Evolutionary conservation across 2,113 vertebrate genomes (phyloP), one percentile per base, ranked within the genome.

Genomic region (Coreoperca whiteheadi): DNA sequence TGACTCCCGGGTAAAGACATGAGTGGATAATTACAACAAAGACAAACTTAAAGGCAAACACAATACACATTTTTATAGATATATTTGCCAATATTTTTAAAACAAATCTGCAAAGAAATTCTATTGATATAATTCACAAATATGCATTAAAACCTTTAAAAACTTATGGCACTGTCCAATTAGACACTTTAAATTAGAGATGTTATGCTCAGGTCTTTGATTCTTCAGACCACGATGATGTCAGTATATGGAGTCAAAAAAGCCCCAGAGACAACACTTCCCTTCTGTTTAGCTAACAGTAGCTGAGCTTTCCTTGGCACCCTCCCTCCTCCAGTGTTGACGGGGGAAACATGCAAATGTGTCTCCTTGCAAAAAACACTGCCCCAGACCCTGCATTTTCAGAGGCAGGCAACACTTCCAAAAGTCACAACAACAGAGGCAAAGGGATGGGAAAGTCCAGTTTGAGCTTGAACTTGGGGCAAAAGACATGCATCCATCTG

Each of bases 261-360:
- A 69, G 20, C n/a, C 15, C 34, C 30, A 61, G 41, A 85, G 69
- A 84, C 86, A 82, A 85, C 46, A 64, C 63, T 85, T 78, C 50
- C 65, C 48, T 48, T 76, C 56, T 85, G 69, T 79, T 76, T 69
- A 57, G 51, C 41, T 51, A 83, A 88, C 78, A 87, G 87, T 77
- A 39, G 91, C 83, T 65, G 48, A 71, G 66, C 69, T 68, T 87
- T 84, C 64, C 77, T 77, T 77, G 69, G 61, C 85, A 80, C 70
- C 74, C 89, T 88, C 89, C 90, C 39, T 83, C 79, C 84, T 88
- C 37, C 77, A 59, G 39, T 81, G 75, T 77, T 39, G 67, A 93
- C 89, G 93, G 93, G 89, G 91, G 90, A 91, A 79, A 89, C 84
- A 91, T 94, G 92, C 91, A 94, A 91, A 94, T 94, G 5, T 57